Base-by-base conservation (phyloP, 2,113 vertebrate species). In the Bombycilla garrulus region DNA sequence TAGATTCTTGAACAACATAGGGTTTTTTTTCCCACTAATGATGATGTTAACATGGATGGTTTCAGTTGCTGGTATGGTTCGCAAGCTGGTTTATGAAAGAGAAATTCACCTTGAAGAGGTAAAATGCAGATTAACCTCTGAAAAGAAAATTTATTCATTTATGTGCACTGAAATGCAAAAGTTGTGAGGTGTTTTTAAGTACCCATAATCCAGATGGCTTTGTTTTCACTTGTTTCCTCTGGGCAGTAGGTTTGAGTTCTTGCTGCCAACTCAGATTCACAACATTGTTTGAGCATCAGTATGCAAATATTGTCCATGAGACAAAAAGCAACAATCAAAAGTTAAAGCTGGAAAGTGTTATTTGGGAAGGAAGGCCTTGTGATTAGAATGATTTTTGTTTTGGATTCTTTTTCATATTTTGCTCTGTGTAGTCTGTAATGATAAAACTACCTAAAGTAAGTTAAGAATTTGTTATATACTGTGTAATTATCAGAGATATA, bases 41-140 rank as follows among this genome's bases (percentile, higher is more conserved):
- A 97, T 98, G 98, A 98, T 98, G 98, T 45, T 98, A 74, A 96
- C 95, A 1, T 98, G 97, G 98, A 93, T 98, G 74, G 88, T 98
- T 82, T 97, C 96, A 33, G 93, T 98, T 92, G 98, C 97, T 91
- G 94, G 82, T 45, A 97, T 97, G 97, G 97, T 98, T 71, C 96
- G 98, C 35, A 98, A 96, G 31, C 76, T 98, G 83, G 98, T 98
- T 85, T 98, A 97, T 54, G 98, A 98, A 86, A 95, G 94, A 88
- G 97, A 98, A 95, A 97, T 98, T 80, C 31, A 95, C 89, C 90
- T 98, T 58, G 98, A 98, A 84, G 98, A 97, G 97, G 97, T 98
- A 96, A 95, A 25, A 74, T 3, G 23, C 29, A 88, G 24, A 80
- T 66, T n/a, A 40, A 10, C 3, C 11, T 67, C 51, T 22, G 10